Conservation (phyloP, 2,113 vertebrate species). For the Glaucidium brasilianum region DNA sequence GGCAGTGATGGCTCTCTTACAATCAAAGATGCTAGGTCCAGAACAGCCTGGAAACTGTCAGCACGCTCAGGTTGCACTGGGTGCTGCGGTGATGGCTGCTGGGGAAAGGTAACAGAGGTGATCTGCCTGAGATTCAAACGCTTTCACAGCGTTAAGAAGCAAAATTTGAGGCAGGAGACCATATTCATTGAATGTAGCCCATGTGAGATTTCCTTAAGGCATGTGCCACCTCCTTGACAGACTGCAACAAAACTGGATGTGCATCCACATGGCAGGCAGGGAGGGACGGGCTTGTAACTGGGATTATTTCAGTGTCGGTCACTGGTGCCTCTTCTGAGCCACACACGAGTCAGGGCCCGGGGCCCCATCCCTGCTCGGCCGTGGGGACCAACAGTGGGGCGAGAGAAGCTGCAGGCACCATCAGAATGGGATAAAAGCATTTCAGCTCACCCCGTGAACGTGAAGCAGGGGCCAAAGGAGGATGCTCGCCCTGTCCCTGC, state of each 20-base stretch:
- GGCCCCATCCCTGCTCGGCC: rapidly evolving
- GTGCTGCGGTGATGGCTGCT: neutral
- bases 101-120: neutral
- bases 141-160: neutral
- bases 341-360: neutral
- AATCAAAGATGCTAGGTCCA: neutral
- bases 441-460: rapidly evolving
- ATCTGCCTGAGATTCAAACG: neutral
- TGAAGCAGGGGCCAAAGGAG: neutral
- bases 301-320: neutral
- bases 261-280: neutral
- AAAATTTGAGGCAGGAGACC: neutral
- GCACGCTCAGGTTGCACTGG: neutral
- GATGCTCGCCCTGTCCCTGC: neutral
- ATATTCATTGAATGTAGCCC: neutral
- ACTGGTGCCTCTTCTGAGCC: neutral
- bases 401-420: neutral
- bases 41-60: neutral
- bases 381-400: neutral
- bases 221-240: neutral
- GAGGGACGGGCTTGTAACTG: neutral
- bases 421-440: neutral
- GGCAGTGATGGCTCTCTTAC: neutral
- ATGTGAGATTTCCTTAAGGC: neutral
- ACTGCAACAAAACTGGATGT: neutral